phyloP scores from a whole-genome alignment of 1,140 invertebrate genomes.

The Argopecten irradians region DNA sequence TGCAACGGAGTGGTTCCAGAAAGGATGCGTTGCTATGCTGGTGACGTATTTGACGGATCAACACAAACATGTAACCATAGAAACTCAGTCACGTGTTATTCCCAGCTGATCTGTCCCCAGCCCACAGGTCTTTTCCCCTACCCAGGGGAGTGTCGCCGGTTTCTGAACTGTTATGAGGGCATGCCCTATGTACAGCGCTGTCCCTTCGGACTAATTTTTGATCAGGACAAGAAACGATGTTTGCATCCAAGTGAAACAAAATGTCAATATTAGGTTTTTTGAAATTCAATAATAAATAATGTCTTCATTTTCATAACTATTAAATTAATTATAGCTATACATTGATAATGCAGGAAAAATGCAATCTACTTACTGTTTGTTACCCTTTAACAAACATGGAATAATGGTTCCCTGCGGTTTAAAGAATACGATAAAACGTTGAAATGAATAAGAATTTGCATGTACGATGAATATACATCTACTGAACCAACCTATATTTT shows the following conservation, averaged over 20 bases:
- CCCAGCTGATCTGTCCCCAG: slow-evolving; percentile 53
- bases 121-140: slow-evolving; percentile 54
- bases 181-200: slow-evolving; percentile 58
- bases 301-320: too few relatives aligned
- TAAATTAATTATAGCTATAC: too few relatives aligned
- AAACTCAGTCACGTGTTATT: slow-evolving; percentile 56
- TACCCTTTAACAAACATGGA: too few relatives aligned
- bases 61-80: slow-evolving; percentile 57
- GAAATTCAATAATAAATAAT: too few relatives aligned
- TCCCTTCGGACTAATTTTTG: slow-evolving; percentile 47
- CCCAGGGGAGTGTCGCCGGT: slow-evolving; percentile 55
- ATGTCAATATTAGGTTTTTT: background rate
- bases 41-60: slow-evolving; percentile 55
- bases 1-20: slow-evolving; percentile 45
- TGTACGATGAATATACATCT: too few relatives aligned
- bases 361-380: too few relatives aligned
- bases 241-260: background rate
- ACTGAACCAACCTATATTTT: too few relatives aligned
- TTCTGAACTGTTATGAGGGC: slow-evolving; percentile 58
- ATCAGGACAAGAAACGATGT: slow-evolving; percentile 48
- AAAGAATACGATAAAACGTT: too few relatives aligned
- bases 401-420: too few relatives aligned
- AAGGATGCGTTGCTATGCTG: slow-evolving; percentile 50
- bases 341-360: too few relatives aligned
- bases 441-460: too few relatives aligned